Percentiles rank a stretch among this genome's conserved stretches.
phyloP scores from a whole-genome alignment of 64 coral and sea anemone genomes.

The Dendrophyllia cribrosa region DNA sequence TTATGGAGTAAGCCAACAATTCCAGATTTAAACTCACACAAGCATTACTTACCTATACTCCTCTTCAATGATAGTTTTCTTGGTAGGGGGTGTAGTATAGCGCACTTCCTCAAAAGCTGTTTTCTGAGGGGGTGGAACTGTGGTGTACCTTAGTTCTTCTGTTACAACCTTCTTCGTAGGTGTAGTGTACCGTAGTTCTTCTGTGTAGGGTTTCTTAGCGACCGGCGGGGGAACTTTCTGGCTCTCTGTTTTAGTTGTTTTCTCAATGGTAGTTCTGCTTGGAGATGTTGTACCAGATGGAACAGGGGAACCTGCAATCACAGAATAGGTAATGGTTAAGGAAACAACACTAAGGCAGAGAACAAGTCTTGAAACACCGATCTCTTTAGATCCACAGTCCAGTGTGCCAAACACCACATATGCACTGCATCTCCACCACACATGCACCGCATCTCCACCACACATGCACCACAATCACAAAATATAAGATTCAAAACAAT shows the following conservation, averaged over 20 bases:
- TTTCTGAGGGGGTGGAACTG: conserved; percentile 40
- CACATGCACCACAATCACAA: too few relatives aligned
- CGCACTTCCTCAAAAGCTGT: conserved; percentile 16
- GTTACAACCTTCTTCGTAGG: conserved; percentile 41
- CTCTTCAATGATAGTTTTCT: conserved; percentile 50
- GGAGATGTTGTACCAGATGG: conserved; percentile 31
- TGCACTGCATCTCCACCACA: too few relatives aligned
- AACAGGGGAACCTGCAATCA: not conserved
- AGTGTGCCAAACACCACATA: too few relatives aligned
- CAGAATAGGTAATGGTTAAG: not conserved
- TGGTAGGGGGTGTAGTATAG: conserved; percentile 46
- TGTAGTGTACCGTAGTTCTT: conserved; percentile 49
- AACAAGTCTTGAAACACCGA: too few relatives aligned
- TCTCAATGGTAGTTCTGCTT: conserved; percentile 75
- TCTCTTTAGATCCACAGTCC: too few relatives aligned
- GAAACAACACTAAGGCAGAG: too few relatives aligned
- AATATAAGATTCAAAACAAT: too few relatives aligned
- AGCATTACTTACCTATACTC: conserved; percentile 17
- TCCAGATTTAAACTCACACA: not conserved
- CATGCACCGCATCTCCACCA: too few relatives aligned
- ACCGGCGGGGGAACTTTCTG: conserved; percentile 54
- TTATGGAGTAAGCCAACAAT: too few relatives aligned
- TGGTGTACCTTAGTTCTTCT: conserved; percentile 59
- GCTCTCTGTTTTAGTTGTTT: conserved; percentile 64
- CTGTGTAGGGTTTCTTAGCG: conserved; percentile 62